These are phyloP conservation scores for Microhierax caerulescens DNA, from an alignment of 2,797 vertebrate species.

Conservation along the genomic window DNA sequence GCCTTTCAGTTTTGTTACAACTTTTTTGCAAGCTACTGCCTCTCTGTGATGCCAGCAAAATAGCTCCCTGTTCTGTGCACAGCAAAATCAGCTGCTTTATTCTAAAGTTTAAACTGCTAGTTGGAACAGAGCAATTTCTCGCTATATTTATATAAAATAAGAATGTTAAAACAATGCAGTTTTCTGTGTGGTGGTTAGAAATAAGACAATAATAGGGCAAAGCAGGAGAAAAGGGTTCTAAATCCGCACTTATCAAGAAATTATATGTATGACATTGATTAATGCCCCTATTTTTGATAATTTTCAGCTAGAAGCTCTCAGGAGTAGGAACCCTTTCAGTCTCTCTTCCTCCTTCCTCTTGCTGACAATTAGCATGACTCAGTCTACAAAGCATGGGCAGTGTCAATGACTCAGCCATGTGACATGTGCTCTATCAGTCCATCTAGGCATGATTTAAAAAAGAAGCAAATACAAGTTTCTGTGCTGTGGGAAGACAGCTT, in stretches of 20 bases:
- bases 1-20: not conserved
- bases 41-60: not conserved
- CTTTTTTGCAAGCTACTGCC: not conserved
- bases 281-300: not conserved
- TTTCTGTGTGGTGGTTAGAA: not conserved
- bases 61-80: not conserved
- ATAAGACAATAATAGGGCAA: not conserved
- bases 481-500: not conserved
- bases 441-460: not conserved
- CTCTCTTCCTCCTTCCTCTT: not conserved
- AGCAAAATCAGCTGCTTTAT: not conserved
- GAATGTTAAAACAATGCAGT: not conserved
- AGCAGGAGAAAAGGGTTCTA: not conserved
- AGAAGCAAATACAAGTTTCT: not conserved
- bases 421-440: not conserved
- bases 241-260: not conserved
- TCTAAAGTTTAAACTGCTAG: not conserved
- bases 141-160: not conserved
- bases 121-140: not conserved
- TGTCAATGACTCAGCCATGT: not conserved
- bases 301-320: not conserved
- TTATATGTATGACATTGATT: fast-evolving
- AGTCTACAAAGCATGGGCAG: not conserved
- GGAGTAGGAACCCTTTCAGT: not conserved
- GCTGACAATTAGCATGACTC: not conserved